Percentiles rank a stretch among this genome's conserved stretches.
phyloP scores from a whole-genome alignment of 1,140 invertebrate species.

The Zaprionus capensis region DNA sequence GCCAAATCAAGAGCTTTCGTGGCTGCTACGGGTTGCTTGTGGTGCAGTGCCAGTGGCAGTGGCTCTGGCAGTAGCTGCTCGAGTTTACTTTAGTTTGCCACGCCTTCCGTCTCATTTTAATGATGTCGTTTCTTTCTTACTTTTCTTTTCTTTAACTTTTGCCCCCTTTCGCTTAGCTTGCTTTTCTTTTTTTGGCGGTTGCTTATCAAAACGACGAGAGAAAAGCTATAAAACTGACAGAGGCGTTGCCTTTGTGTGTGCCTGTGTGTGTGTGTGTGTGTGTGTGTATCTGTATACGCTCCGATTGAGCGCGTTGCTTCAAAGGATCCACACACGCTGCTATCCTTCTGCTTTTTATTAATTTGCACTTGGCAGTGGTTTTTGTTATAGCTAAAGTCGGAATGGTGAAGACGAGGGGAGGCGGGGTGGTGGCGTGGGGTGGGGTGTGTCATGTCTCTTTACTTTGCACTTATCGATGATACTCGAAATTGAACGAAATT shows the following conservation, averaged over 20 bases:
- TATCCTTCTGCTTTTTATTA: slow-evolving; percentile 46
- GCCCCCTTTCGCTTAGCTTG: background rate
- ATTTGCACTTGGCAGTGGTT: slow-evolving; percentile 43
- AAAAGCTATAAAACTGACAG: slow-evolving; percentile 37
- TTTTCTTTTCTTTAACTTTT: background rate
- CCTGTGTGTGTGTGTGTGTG: slow-evolving; percentile 5
- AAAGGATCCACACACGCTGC: slow-evolving; percentile 39
- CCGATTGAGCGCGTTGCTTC: slow-evolving; percentile 57
- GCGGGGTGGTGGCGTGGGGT: background rate
- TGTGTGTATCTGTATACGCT: slow-evolving; percentile 43
- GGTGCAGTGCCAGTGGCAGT: too few species aligned
- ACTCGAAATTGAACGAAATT: slow-evolving; percentile 68
- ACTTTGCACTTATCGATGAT: slow-evolving; percentile 59
- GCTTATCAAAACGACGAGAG: slow-evolving; percentile 32
- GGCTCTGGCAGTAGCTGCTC: background rate
- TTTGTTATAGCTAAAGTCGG: background rate
- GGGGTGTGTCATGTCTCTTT: slow-evolving; percentile 1
- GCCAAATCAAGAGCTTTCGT: slow-evolving; percentile 21
- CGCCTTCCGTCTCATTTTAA: slow-evolving; percentile 38
- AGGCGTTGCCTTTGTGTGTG: slow-evolving; percentile 1
- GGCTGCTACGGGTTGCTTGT: background rate
- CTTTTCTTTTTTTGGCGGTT: slow-evolving; percentile 8
- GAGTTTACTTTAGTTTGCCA: slow-evolving; percentile 33
- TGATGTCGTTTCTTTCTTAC: slow-evolving; percentile 28
- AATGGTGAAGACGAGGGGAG: background rate